Percentiles rank a stretch among this genome's conserved stretches.
phyloP scores from a whole-genome alignment of 2,113 vertebrate genomes.

The Lanius collurio region DNA sequence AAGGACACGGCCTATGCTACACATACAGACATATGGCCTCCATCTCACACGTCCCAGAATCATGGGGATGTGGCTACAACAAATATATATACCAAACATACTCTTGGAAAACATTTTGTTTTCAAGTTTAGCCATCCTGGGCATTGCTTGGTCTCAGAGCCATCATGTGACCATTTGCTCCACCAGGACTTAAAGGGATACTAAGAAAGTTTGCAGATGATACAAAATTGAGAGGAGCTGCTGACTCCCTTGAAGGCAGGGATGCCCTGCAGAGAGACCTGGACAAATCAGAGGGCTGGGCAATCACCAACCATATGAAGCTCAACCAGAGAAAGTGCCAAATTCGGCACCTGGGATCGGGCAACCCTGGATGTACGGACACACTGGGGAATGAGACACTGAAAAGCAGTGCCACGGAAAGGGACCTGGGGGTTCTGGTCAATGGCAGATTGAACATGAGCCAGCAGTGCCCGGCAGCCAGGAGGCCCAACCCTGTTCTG shows the following conservation, averaged over 20 bases:
- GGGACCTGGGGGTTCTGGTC: neutral
- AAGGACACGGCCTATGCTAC: neutral
- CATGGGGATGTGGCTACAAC: rapidly evolving
- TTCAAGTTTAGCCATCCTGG: neutral
- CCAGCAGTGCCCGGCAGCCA: neutral
- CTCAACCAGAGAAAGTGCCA: neutral
- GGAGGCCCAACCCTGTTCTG: neutral
- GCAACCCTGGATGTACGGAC: rapidly evolving
- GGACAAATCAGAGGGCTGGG: neutral
- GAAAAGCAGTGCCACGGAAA: rapidly evolving
- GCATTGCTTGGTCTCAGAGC: neutral
- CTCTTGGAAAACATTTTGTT: rapidly evolving
- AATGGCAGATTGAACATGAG: rapidly evolving
- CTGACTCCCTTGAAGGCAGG: neutral
- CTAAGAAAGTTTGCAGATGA: neutral
- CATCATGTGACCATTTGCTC: neutral
- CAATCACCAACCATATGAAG: neutral
- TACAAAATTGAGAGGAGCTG: neutral
- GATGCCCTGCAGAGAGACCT: neutral
- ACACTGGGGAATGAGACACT: rapidly evolving
- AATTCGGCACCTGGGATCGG: neutral
- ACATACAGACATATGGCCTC: rapidly evolving
- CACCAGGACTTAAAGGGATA: neutral
- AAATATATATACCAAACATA: no score
- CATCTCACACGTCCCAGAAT: rapidly evolving